phyloP scores from a whole-genome alignment of 1,140 invertebrate species.

The Orussus abietinus region DNA sequence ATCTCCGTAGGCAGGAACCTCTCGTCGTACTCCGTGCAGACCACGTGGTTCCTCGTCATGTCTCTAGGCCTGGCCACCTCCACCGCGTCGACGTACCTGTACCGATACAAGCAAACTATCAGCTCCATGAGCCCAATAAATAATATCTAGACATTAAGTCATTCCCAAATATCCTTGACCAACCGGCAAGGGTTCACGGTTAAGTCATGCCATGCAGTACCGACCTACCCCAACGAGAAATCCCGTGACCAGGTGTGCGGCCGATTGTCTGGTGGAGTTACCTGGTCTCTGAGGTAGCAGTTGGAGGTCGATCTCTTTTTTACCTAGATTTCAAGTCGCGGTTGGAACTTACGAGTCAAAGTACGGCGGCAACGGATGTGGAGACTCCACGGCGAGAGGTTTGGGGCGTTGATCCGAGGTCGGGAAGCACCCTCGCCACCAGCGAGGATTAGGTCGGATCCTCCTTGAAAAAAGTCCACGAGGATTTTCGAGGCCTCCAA shows the following conservation, averaged over 20 bases:
- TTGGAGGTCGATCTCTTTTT: too few relatives aligned
- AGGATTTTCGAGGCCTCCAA: slow-evolving; percentile 29
- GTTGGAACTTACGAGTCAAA: slow-evolving; percentile 47
- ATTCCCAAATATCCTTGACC: too few relatives aligned
- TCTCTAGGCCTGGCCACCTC: slow-evolving; percentile 52
- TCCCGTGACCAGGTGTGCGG: not conserved
- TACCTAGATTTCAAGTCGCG: too few relatives aligned
- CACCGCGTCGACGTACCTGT: slow-evolving; percentile 49
- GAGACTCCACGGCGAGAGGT: slow-evolving; percentile 39
- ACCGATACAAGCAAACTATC: too few relatives aligned
- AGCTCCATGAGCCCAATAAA: too few relatives aligned
- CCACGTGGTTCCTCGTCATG: slow-evolving; percentile 53
- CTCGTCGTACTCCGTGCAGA: slow-evolving; percentile 50
- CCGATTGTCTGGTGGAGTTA: not conserved
- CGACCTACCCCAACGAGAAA: not conserved
- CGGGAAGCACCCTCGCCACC: slow-evolving; percentile 47
- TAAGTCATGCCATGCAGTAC: not conserved
- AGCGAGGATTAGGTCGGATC: slow-evolving; percentile 41
- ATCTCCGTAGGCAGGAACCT: slow-evolving; percentile 50
- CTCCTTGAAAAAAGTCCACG: slow-evolving; percentile 46
- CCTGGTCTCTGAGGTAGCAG: not conserved
- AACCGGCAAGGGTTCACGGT: not conserved
- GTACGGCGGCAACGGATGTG: slow-evolving; percentile 46
- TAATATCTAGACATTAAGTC: too few relatives aligned
- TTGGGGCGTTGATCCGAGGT: slow-evolving; percentile 35